These are phyloP conservation scores for Stegodyphus mimosarum DNA, from an alignment of 1,140 invertebrate species.

Conservation along the genomic window DNA sequence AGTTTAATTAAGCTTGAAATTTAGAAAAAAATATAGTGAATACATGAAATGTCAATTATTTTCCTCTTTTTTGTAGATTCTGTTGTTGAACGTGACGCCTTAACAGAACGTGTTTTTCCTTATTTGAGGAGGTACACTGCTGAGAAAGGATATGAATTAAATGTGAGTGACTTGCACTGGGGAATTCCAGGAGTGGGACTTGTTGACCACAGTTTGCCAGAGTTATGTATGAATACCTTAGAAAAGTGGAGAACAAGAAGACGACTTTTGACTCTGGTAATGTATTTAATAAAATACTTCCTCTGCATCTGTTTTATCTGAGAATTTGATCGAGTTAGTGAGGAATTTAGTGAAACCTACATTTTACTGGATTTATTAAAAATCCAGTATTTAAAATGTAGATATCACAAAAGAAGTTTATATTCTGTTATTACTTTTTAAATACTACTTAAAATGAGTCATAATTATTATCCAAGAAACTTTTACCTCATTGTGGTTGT, in stretches of 20 bases:
- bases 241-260: conserved; percentile 53
- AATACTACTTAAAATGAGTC: too few species aligned
- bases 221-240: conserved; percentile 74
- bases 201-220: conserved; percentile 78
- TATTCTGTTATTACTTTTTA: too few species aligned
- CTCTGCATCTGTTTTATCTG: too few species aligned
- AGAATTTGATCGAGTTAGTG: too few species aligned
- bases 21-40: not conserved
- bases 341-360: too few species aligned
- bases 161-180: conserved; percentile 79
- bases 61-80: conserved; percentile 63
- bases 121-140: conserved; percentile 73
- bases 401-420: too few species aligned
- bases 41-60: not conserved
- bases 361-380: too few species aligned
- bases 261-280: conserved; percentile 53
- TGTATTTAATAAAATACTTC: not conserved
- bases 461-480: too few species aligned
- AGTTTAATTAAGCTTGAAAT: not conserved
- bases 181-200: conserved; percentile 76
- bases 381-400: too few species aligned
- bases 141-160: conserved; percentile 76
- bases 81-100: conserved; percentile 74
- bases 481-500: too few species aligned
- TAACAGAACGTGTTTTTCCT: conserved; percentile 77